phyloP scores from a whole-genome alignment of 2,888 invertebrate genomes.

The Synanthedon vespiformis region DNA sequence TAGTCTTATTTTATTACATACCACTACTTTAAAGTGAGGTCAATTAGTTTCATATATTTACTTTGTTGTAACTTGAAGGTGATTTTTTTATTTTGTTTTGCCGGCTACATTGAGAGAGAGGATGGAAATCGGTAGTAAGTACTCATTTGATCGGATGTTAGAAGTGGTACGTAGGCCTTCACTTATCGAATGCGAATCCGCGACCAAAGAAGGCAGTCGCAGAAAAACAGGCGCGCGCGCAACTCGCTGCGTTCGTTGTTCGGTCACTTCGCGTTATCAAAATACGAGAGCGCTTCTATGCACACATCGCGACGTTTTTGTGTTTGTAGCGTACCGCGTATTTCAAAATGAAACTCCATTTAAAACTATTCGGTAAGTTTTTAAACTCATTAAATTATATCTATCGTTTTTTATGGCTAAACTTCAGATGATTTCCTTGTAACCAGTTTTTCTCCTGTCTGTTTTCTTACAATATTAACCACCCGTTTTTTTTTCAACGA shows the following conservation, averaged over 20 bases:
- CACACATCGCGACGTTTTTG: conserved; percentile 16
- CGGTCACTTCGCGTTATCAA: neutral
- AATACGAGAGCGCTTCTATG: conserved; percentile 11
- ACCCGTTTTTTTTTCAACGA: too few relatives aligned
- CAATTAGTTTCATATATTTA: too few relatives aligned
- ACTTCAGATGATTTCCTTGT: too few relatives aligned
- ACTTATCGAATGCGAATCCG: conserved; percentile 26
- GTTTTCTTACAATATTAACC: too few relatives aligned
- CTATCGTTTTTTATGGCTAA: too few relatives aligned
- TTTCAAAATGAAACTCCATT: conserved; percentile 47
- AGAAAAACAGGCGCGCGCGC: conserved; percentile 48
- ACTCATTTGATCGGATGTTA: conserved; percentile 22
- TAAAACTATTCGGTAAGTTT: conserved; percentile 52
- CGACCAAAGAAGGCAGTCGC: conserved; percentile 31
- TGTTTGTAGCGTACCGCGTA: conserved; percentile 24
- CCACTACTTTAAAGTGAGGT: too few relatives aligned
- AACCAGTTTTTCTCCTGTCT: too few relatives aligned
- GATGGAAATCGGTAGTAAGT: neutral
- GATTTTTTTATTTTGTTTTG: too few relatives aligned
- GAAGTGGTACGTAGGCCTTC: conserved; percentile 35
- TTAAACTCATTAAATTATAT: neutral
- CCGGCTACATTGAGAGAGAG: neutral
- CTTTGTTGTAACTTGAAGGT: too few relatives aligned
- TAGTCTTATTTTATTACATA: too few relatives aligned
- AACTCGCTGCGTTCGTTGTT: conserved; percentile 22